Evolutionary conservation across 2,888 invertebrate genomes (phyloP).

Genomic region (Melanargia galathea): DNA sequence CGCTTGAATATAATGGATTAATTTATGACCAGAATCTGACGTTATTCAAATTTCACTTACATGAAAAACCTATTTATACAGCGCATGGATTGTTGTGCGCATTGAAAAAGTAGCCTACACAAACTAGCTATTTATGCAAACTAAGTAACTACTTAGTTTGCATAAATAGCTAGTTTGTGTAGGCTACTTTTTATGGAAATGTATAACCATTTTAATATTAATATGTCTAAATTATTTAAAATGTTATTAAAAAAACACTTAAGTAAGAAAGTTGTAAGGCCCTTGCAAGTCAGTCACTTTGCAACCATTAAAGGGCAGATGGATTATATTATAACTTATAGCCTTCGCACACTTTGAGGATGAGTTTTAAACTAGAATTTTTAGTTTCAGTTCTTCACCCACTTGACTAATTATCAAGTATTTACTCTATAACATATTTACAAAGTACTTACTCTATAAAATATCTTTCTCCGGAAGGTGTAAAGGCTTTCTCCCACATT

Average conservation of each 20-base stretch:
- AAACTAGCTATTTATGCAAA: too few relatives aligned
- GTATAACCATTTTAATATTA: too few relatives aligned
- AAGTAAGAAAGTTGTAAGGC: background rate
- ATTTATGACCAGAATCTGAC: constrained; percentile 3
- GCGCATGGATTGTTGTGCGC: background rate
- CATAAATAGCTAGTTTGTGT: too few relatives aligned
- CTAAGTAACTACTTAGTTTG: background rate
- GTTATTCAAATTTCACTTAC: constrained; percentile 4
- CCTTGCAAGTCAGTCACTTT: background rate
- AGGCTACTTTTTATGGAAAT: too few relatives aligned
- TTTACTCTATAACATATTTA: too few relatives aligned
- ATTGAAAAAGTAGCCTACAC: too few relatives aligned
- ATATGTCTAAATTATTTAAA: too few relatives aligned
- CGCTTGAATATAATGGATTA: background rate
- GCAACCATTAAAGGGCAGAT: too few relatives aligned
- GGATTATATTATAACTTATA: too few relatives aligned
- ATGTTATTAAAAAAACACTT: background rate
- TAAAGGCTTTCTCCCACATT: constrained; percentile 99
- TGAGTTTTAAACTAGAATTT: background rate
- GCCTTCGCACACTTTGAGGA: background rate
- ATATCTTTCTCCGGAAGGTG: constrained; percentile 97
- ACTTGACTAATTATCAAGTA: too few relatives aligned
- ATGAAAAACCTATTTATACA: background rate
- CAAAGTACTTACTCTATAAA: constrained; percentile 98
- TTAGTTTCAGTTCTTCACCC: too few relatives aligned